Base-by-base conservation (phyloP, 2,797 vertebrate species). In the Lepus townsendii region DNA sequence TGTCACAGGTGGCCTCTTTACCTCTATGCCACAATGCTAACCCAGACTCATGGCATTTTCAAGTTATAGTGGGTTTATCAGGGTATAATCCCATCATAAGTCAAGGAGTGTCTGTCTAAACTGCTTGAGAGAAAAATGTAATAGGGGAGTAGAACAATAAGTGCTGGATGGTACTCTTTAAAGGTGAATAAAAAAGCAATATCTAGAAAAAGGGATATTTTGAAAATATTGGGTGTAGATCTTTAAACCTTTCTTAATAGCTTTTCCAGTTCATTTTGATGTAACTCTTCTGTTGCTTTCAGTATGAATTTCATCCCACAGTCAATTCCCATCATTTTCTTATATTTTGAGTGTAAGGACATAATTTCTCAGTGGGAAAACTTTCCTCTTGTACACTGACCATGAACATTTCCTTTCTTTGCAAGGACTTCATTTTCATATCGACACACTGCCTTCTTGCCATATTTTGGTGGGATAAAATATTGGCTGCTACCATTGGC, bases 351-450 rank as follows among this genome's bases (percentile, higher is more conserved):
- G 57, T 63, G 7, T 10, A 62, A 22, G 63, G 22, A 83, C 19
- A 50, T 26, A 2, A 6, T 95, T 94, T 90, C 50, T 32, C 50
- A 89, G 5, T 63, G 22, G 35, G n/a, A 42, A 54, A 60, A 3
- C 14, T 83, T 22, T 85, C 7, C 27, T 92, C n/a, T 83, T 24
- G 5, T 42, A 54, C 50, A 27, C 32, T 62, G 20, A 69, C 50
- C 22, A 17, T 24, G 32, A 77, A 52, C 42, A 75, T 82, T 63
- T 92, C 20, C 50, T 35, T 90, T 90, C 12, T 24, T 10, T 27
- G 20, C 54, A 89, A 77, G 57, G 52, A 85, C 32, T 87, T 87
- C 9, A 27, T 91, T 93, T 89, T 83, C 17, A 52, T 30, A 79
- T 42, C 1, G 3, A 52, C 24, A 54, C 3, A 1, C 54, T 84